phyloP scores from a whole-genome alignment of 2,888 invertebrate species.

The Abrostola tripartita region DNA sequence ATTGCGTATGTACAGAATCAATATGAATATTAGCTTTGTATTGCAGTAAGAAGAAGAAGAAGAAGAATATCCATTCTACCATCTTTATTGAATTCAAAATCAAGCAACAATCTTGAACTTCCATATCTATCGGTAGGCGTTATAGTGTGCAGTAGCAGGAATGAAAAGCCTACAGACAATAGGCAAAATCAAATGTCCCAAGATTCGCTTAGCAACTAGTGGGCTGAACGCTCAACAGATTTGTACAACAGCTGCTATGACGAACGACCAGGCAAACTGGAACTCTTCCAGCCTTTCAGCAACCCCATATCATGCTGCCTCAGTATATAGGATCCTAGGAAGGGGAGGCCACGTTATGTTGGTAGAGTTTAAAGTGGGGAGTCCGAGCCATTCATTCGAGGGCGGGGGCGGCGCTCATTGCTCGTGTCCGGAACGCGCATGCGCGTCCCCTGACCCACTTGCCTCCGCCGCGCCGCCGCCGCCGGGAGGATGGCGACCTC shows the following conservation, averaged over 20 bases:
- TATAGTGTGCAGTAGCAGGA: conserved; percentile 53
- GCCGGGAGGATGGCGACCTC: conserved; percentile 77
- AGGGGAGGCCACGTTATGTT: conserved; percentile 76
- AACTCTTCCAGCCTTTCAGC: conserved; percentile 65
- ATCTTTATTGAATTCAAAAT: no score
- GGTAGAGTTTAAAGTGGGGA: conserved; percentile 70
- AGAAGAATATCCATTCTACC: no score
- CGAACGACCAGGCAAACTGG: conserved; percentile 62
- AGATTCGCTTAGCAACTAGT: conserved; percentile 83
- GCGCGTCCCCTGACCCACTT: conserved; percentile 86
- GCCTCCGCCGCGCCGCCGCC: conserved; percentile 66
- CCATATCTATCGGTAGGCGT: conserved; percentile 36
- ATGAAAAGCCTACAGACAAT: conserved; percentile 60
- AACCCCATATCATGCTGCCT: conserved; percentile 58
- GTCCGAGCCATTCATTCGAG: conserved; percentile 80
- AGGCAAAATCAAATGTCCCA: conserved; percentile 71
- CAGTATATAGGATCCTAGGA: conserved; percentile 62
- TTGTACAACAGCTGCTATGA: conserved; percentile 79
- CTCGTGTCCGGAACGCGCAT: conserved; percentile 83
- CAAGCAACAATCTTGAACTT: conserved; percentile 24
- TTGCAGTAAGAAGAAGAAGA: no score
- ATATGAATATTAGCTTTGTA: no score
- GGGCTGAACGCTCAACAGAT: conserved; percentile 81
- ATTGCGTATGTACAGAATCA: neutral
- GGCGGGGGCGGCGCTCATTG: conserved; percentile 86